These are phyloP conservation scores for Lasioglossum calceatum DNA, from an alignment of 2,888 invertebrate species.

Conservation along the genomic window DNA sequence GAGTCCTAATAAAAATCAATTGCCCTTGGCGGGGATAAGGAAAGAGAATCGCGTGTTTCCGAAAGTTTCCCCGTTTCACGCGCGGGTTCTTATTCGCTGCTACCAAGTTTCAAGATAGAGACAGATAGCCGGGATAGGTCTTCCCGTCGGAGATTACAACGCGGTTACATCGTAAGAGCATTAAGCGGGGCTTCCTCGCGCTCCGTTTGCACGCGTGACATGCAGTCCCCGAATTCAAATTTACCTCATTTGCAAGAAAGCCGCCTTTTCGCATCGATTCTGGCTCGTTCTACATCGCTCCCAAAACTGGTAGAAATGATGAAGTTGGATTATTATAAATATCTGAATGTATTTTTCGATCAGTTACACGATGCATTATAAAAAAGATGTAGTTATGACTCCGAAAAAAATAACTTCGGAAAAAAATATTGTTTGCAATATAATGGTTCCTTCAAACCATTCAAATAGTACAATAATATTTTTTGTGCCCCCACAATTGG, in stretches of 20 bases:
- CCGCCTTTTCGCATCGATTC: background rate
- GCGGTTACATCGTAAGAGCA: slow-evolving; percentile 78
- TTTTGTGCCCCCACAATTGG: no score
- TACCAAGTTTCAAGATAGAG: slow-evolving; percentile 53
- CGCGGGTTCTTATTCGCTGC: background rate
- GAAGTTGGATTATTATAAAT: no score
- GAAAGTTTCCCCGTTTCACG: slow-evolving; percentile 30
- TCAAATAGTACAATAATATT: no score
- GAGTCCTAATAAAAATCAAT: slow-evolving; percentile 44
- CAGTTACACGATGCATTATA: no score
- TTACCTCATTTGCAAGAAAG: background rate
- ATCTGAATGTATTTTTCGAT: no score
- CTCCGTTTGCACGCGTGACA: slow-evolving; percentile 32
- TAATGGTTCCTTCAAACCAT: no score
- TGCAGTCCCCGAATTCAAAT: background rate
- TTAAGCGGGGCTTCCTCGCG: slow-evolving; percentile 77
- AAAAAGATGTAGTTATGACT: no score
- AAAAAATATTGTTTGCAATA: no score
- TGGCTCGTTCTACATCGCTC: no score
- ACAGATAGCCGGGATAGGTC: slow-evolving; percentile 75
- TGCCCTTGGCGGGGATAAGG: background rate
- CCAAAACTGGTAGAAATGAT: background rate
- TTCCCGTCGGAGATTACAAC: slow-evolving; percentile 79
- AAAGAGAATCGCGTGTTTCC: background rate
- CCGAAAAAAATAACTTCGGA: no score